Evolutionary conservation across 2,113 vertebrate species (phyloP), one percentile per base, ranked within the genome.

Genomic region (Cranoglanis bouderius): DNA sequence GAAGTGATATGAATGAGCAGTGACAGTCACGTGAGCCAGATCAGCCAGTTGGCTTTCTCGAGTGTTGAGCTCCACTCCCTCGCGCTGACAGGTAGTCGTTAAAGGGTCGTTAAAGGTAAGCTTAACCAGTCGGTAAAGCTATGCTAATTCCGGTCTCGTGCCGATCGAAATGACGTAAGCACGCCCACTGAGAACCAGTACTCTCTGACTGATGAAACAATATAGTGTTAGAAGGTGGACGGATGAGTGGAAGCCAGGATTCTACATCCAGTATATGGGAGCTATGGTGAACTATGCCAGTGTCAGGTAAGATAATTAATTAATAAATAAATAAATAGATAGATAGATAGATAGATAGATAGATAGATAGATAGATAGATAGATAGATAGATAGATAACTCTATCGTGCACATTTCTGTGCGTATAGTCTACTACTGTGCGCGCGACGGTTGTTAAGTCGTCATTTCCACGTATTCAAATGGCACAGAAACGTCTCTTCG

Each of bases 101-200:
- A 95, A 95, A 95, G 95, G n/a, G n/a, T n/a, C n/a, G n/a, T n/a
- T n/a, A n/a, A n/a, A n/a, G n/a, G n/a, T n/a, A n/a, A n/a, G n/a
- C n/a, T n/a, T n/a, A n/a, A n/a, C n/a, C n/a, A n/a, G n/a, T n/a
- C n/a, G 96, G 96, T n/a, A 72, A 65, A 46, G 78, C 83, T 89
- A 98, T 99, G 99, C 98, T 98, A 98, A 99, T 98, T 96, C 95
- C 95, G 94, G 94, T 95, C 94, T 95, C 96, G 97, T 95, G 96
- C 96, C 96, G 93, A 95, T 96, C 95, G 95, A 95, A 94, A 96
- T 97, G 96, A 97, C 96, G 97, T 94, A 93, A 61, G 81, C 86
- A 78, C 59, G 63, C 95, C 93, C 92, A 95, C 94, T 93, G 94
- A n/a, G n/a, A n/a, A n/a, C n/a, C n/a, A n/a, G 94, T 94, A 92